These are phyloP conservation scores for Cephonodes hylas DNA, from an alignment of 2,888 invertebrate species.

Conservation along the genomic window DNA sequence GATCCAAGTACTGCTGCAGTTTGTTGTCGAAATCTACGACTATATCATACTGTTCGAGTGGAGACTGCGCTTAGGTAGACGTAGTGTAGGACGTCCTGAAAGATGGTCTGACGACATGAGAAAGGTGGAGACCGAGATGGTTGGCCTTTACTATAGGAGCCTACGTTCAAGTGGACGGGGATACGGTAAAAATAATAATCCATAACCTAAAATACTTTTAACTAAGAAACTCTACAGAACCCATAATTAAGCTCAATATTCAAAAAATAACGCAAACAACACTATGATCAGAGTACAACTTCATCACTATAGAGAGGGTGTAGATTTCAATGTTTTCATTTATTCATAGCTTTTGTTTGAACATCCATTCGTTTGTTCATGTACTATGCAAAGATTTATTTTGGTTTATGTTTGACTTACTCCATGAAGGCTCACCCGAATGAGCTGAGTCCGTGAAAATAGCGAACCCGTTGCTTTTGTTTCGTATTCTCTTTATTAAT, in stretches of 20 bases:
- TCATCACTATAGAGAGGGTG: not conserved
- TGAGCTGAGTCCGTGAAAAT: slow-evolving; percentile 16
- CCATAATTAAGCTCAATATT: not conserved
- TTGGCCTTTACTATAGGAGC: too few species aligned
- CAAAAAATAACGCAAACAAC: not conserved
- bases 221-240: too few species aligned
- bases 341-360: slow-evolving; percentile 20
- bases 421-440: slow-evolving; percentile 9
- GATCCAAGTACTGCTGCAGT: too few species aligned
- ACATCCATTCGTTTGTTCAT: slow-evolving; percentile 26
- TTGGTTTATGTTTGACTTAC: slow-evolving; percentile 18
- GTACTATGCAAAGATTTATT: slow-evolving; percentile 27
- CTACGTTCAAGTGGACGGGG: too few species aligned
- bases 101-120: too few species aligned
- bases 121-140: too few species aligned
- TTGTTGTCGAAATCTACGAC: too few species aligned
- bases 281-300: not conserved
- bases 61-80: too few species aligned
- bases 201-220: too few species aligned
- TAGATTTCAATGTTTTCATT: slow-evolving; percentile 1
- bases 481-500: slow-evolving; percentile 15
- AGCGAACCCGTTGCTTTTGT: slow-evolving; percentile 20
- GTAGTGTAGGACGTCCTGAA: too few species aligned
- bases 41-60: too few species aligned
- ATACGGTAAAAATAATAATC: too few species aligned